Percentiles rank a stretch among this genome's conserved stretches.
Evolutionary conservation across 2,888 invertebrate species (phyloP).

Genomic region (Ophioninae sp.): DNA sequence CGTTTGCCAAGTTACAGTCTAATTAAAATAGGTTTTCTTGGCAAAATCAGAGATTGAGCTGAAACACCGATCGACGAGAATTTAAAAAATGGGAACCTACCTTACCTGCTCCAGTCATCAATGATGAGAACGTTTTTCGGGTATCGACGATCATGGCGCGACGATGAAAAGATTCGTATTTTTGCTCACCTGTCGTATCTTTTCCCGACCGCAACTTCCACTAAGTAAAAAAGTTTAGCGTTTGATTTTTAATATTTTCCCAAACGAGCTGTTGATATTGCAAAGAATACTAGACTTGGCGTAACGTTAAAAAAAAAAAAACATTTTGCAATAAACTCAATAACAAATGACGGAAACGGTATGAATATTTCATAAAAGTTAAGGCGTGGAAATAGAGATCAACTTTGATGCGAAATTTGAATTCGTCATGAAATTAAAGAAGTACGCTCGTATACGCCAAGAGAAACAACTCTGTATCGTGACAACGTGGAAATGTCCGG

Average conservation of each 20-base stretch:
- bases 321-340: background rate
- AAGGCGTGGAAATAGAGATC: background rate
- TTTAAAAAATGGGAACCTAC: background rate
- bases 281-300: too few relatives aligned
- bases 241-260: too few relatives aligned
- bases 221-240: background rate
- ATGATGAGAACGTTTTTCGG: background rate
- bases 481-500: too few relatives aligned
- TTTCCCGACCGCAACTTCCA: background rate
- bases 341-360: background rate
- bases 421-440: too few relatives aligned
- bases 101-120: slow-evolving; percentile 1
- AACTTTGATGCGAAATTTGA: background rate
- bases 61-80: too few relatives aligned
- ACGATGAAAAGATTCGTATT: background rate
- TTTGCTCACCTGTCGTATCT: background rate
- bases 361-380: background rate
- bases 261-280: background rate
- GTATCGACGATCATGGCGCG: background rate
- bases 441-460: too few relatives aligned
- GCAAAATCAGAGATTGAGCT: background rate
- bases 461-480: too few relatives aligned
- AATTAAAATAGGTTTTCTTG: background rate
- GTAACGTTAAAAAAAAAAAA: background rate
- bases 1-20: too few relatives aligned